phyloP scores from a whole-genome alignment of 2,888 invertebrate genomes.

The Sminthurinus aureus region DNA sequence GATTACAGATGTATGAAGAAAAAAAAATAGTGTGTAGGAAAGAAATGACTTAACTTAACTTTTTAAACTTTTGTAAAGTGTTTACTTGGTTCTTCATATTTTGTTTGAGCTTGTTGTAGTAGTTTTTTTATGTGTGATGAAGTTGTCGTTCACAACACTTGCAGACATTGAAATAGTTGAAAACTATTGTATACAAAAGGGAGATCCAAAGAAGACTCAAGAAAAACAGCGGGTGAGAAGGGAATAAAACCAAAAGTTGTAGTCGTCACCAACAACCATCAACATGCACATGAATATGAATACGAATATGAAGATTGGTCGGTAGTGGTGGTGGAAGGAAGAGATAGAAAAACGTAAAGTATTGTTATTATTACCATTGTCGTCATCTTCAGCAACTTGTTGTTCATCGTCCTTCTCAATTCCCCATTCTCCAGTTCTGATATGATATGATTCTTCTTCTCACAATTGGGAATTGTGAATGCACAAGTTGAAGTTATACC shows the following conservation, averaged over 20 bases:
- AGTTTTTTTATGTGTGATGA: conserved; percentile 1
- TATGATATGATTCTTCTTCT: neutral
- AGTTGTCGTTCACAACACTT: conserved; percentile 9
- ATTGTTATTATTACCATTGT: conserved; percentile 5
- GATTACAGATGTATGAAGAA: too few relatives aligned
- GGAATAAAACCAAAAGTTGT: conserved; percentile 13
- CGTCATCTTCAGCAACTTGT: neutral
- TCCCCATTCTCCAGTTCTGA: neutral
- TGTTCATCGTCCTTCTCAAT: neutral
- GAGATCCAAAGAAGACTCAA: neutral
- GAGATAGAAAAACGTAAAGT: neutral
- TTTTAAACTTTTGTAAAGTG: neutral
- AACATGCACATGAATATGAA: too few relatives aligned
- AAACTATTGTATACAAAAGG: neutral
- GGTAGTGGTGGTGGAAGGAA: neutral
- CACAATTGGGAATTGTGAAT: neutral
- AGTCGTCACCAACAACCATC: neutral
- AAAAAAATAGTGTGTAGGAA: neutral
- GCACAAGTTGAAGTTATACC: conserved; percentile 25
- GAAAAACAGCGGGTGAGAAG: conserved; percentile 22
- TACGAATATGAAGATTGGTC: too few relatives aligned
- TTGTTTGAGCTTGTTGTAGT: neutral
- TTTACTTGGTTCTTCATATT: neutral
- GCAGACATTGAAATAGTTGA: neutral
- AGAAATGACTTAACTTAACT: neutral